Conservation (phyloP, 2,888 invertebrate species). For the Salticus scenicus region DNA sequence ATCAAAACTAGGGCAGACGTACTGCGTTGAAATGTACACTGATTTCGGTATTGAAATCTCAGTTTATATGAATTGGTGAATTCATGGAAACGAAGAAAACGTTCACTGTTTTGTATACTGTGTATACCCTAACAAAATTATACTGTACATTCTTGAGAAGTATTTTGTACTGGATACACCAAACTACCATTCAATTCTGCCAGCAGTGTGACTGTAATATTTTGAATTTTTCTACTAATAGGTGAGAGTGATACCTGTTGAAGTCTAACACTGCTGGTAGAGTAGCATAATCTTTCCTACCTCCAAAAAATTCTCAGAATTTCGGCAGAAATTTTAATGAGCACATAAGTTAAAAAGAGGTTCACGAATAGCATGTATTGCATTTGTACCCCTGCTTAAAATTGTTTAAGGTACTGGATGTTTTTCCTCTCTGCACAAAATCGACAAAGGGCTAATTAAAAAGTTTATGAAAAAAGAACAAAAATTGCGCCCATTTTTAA, state of each 20-base stretch:
- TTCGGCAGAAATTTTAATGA: conserved; percentile 55
- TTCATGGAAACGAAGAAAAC: conserved; percentile 10
- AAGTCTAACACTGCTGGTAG: conserved; percentile 36
- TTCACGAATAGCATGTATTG: too few species aligned
- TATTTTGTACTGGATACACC: conserved; percentile 56
- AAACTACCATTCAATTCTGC: conserved; percentile 53
- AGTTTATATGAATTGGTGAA: conserved; percentile 17
- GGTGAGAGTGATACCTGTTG: conserved; percentile 60
- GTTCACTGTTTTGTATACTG: conserved; percentile 60
- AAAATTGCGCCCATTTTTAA: too few species aligned
- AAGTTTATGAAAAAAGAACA: too few species aligned
- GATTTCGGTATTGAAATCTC: background rate
- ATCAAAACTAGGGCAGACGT: conserved; percentile 60
- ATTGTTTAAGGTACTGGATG: too few species aligned
- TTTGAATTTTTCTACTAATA: conserved; percentile 61
- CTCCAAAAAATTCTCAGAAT: conserved; percentile 59
- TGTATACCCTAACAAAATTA: conserved; percentile 58
- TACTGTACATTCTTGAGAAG: conserved; percentile 58
- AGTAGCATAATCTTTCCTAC: conserved; percentile 60
- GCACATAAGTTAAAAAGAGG: conserved; percentile 29
- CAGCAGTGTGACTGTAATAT: conserved; percentile 54
- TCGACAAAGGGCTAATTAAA: too few species aligned
- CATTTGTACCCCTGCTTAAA: too few species aligned
- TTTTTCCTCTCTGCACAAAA: too few species aligned
- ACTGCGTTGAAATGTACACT: conserved; percentile 2